These are phyloP conservation scores for Andricus quercusramuli DNA, from an alignment of 2,888 invertebrate species.

Conservation along the genomic window DNA sequence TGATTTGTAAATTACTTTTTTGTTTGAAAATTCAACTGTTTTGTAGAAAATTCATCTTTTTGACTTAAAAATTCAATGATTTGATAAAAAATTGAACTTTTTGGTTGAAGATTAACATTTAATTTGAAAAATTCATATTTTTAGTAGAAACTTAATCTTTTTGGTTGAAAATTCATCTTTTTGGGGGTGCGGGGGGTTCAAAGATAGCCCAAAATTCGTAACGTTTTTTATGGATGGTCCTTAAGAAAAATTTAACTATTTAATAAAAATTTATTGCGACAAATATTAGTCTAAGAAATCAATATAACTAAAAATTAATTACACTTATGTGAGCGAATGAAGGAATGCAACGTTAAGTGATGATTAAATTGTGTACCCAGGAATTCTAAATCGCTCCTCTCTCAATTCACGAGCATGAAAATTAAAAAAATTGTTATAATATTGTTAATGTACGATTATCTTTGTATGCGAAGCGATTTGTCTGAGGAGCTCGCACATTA, in stretches of 20 bases:
- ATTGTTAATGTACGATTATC: constrained; percentile 22
- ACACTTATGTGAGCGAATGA: neutral
- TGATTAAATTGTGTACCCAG: neutral
- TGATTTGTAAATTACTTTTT: too few relatives aligned
- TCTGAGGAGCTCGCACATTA: neutral
- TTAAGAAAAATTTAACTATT: neutral
- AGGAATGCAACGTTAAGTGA: neutral
- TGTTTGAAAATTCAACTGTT: too few relatives aligned
- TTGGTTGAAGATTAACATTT: too few relatives aligned
- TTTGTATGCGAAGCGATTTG: constrained; percentile 2
- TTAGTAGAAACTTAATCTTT: too few relatives aligned
- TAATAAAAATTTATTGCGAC: neutral
- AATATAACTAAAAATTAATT: constrained; percentile 1
- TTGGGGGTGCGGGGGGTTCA: too few relatives aligned
- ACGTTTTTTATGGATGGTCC: too few relatives aligned
- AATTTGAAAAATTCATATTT: too few relatives aligned
- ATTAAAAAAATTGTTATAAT: constrained; percentile 28
- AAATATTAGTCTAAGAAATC: neutral
- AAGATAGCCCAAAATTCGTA: too few relatives aligned
- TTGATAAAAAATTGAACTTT: too few relatives aligned
- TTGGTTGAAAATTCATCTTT: too few relatives aligned
- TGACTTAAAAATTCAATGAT: too few relatives aligned
- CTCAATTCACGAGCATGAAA: neutral
- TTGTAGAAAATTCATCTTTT: too few relatives aligned
- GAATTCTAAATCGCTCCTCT: neutral